Evolutionary conservation across 2,113 vertebrate species (phyloP), one percentile per base, ranked within the genome.

Genomic region (Phylloscopus trochilus): DNA sequence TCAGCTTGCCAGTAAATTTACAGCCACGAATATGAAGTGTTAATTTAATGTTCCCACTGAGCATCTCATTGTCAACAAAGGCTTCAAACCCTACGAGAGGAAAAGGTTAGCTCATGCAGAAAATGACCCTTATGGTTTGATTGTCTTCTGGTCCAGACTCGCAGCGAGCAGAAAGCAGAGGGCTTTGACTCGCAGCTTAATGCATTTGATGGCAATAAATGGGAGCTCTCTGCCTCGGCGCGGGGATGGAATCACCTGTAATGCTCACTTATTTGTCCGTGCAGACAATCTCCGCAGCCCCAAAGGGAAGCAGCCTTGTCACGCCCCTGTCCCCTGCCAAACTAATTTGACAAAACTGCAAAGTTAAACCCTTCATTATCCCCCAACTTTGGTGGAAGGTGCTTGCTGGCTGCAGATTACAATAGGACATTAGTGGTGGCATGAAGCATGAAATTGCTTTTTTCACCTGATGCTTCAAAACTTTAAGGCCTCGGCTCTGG

Each of bases 71-170:
- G 97, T 98, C 97, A 98, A 98, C 95, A 92, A 96, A 97, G 91
- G 97, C 98, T 98, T 96, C 97, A 97, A 98, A 97, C 96, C 84
- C 70, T 60, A 97, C 96, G 97, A 95, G 98, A 97, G 95, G 88
- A 97, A 97, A 97, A 98, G 98, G 98, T 98, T 97, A 98, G 98
- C 98, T 99, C 98, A 98, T 98, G 98, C 97, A 98, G 98, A 99
- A 99, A 99, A 99, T 98, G 97, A 98, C 98, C 98, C 98, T 99
- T 98, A 98, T 98, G 98, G 96, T 98, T 98, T 99, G 98, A 98
- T 98, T 99, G 98, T 98, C 97, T 98, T 97, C 84, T 97, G 97
- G 97, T 96, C 93, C 97, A 98, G 97, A 96, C 98, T 98, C 97
- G 96, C 97, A 96, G 97, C 76, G 74, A 98, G 96, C 97, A 98